Base-by-base conservation (phyloP, 1,140 invertebrate genomes). In the Potamilus streckersoni region DNA sequence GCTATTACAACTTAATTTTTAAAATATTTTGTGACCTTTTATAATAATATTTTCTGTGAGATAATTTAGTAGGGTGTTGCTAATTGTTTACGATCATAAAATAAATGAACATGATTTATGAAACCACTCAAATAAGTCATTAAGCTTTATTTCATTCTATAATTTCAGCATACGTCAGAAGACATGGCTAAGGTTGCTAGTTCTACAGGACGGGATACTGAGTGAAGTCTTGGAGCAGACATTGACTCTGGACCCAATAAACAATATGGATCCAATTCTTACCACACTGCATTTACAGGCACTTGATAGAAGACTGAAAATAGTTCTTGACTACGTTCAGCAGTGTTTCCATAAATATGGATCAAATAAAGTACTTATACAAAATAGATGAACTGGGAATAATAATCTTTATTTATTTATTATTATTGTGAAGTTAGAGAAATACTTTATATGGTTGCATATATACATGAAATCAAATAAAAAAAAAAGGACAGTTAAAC, bases 221-320 rank as follows among this genome's bases (percentile, higher is more conserved):
- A 92, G 93, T 68, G 76, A 82, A 20, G 90, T 91, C 14, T 80
- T 94, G n/a, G 83, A 91, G 86, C 86, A 89, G 89, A 69, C 93
- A 74, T 85, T 90, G 76, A 82, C 84, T 23, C 82, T 75, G 71
- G 92, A 91, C 84, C 84, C 90, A 71, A 49, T 49, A 49, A 49
- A 49, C 38, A 49, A 49, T 11, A 83, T 92, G 55, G 89, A 92
- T 64, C 93, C 93, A 64, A 87, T 97, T 8, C 91, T 96, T n/a
- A 93, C 93, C 12, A 89, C 93, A 17, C 91, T 92, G n/a, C 95
- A 97, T 89, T 93, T 94, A 65, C 89, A 91, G 83, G 95, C 96
- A 20, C 91, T 97, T 23, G 94, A 97, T 85, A 88, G 95, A 80
- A 91, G 96, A 88, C 85, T 97, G 16, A 64, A 64, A 16, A 67